Conservation (phyloP, 2,113 vertebrate species). For the Sphaerodactylus townsendi region DNA sequence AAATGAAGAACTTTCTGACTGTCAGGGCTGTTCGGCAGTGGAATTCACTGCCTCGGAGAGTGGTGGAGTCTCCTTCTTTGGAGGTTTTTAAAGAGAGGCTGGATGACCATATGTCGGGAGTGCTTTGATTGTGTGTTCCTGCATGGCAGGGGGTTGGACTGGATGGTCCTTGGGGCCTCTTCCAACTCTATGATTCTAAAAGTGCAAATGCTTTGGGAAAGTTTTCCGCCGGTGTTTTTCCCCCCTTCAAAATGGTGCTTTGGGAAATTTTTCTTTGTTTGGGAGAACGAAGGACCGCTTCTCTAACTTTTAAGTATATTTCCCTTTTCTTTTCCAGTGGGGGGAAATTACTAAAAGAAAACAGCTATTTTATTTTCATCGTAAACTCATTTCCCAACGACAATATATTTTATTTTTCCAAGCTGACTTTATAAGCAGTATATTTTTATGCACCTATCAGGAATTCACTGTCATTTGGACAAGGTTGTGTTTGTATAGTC, state of each 20-base stretch:
- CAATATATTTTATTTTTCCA: too few relatives aligned
- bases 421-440: neutral
- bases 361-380: neutral
- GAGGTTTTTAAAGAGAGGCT: too few relatives aligned
- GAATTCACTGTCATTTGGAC: neutral
- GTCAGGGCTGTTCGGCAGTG: too few relatives aligned
- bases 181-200: too few relatives aligned
- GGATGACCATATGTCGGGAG: too few relatives aligned
- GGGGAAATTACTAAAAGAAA: constrained; percentile 5
- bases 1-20: too few relatives aligned
- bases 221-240: neutral
- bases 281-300: neutral
- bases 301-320: neutral
- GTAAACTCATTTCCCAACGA: neutral
- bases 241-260: neutral
- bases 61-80: too few relatives aligned
- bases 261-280: neutral
- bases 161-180: too few relatives aligned
- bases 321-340: neutral
- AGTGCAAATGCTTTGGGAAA: too few relatives aligned
- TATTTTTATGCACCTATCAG: constrained; percentile 10
- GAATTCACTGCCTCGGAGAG: too few relatives aligned
- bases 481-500: neutral
- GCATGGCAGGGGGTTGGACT: too few relatives aligned
- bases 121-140: too few relatives aligned